Base-by-base conservation (phyloP, 2,113 vertebrate genomes). In the Arothron firmamentum region DNA sequence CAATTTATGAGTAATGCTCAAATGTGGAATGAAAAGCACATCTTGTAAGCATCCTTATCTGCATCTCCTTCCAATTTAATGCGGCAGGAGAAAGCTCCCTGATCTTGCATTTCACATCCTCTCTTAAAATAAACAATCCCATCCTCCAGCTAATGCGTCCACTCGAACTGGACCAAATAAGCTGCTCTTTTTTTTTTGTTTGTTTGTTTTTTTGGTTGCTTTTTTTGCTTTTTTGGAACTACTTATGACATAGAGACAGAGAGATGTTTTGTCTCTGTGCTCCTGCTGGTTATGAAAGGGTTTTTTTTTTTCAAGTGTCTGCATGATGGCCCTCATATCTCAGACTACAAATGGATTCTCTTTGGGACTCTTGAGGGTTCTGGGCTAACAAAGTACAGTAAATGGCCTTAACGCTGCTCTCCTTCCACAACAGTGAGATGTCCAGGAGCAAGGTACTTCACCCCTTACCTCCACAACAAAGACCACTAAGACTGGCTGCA, bases 371-470 rank as follows among this genome's bases (percentile, higher is more conserved):
- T 47, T 16, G 15, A n/a, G 45, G 45, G 17, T 47, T 69, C 52
- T 58, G 53, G 63, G 43, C 53, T 52, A 20, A 20, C 45, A 63
- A 75, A 59, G 49, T n/a, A n/a, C n/a, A n/a, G n/a, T 59, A 75
- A 80, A 82, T 61, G 67, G 59, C 62, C 45, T 52, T 59, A 58
- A 38, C 31, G 64, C 57, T 76, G 42, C 21, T 59, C 59, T 74
- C 70, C 72, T 62, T 65, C 10, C 1, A 70, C 66, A 80, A 20
- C 46, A 58, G 48, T 5, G 9, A 56, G 61, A 57, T 67, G 72
- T 66, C 75, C 75, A 55, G 53, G 75, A 78, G 79, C 80, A 85
- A 85, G 84, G 80, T 79, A 77, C 71, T 86, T 86, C 78, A 88
- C 86, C 86, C 78, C 59, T 77, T 75, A 62, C 63, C 74, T 71